Evolutionary conservation across 2,797 vertebrate genomes (phyloP).

Genomic region (Pantherophis alleghaniensis): DNA sequence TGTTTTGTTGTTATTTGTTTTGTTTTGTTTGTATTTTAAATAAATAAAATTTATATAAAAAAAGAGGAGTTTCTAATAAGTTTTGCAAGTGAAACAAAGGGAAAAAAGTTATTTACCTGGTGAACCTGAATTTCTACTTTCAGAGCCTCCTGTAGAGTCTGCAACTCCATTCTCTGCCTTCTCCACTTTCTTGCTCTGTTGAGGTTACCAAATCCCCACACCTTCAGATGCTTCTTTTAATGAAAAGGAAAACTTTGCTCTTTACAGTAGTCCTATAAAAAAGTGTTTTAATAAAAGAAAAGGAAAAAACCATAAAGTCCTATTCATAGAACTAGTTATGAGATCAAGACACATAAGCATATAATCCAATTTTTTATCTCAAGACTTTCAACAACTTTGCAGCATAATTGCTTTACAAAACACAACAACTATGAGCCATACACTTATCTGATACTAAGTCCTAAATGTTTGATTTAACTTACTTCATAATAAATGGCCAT

Average conservation of each 20-base stretch:
- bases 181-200: constrained; percentile 80
- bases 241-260: constrained; percentile 64
- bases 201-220: constrained; percentile 69
- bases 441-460: not conserved
- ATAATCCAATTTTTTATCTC: not conserved
- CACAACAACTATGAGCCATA: not conserved
- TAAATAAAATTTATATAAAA: too few relatives aligned
- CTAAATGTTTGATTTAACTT: not conserved
- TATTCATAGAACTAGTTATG: constrained; percentile 29
- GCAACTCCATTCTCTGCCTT: constrained; percentile 97
- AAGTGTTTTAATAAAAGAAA: constrained; percentile 20
- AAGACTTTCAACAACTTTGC: not conserved
- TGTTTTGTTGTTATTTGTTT: too few relatives aligned
- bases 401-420: not conserved
- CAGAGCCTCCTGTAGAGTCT: constrained; percentile 98
- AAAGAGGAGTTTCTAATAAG: constrained; percentile 22
- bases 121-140: constrained; percentile 99
- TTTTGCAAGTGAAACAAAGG: constrained; percentile 18
- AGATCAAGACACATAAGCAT: constrained; percentile 18
- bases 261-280: constrained; percentile 64
- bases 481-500: not conserved
- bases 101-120: constrained; percentile 80
- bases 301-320: constrained; percentile 26
- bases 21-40: too few relatives aligned
- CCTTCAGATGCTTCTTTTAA: constrained; percentile 69